Base-by-base conservation (phyloP, 2,888 invertebrate genomes). In the Caenorhabditis sp. region DNA sequence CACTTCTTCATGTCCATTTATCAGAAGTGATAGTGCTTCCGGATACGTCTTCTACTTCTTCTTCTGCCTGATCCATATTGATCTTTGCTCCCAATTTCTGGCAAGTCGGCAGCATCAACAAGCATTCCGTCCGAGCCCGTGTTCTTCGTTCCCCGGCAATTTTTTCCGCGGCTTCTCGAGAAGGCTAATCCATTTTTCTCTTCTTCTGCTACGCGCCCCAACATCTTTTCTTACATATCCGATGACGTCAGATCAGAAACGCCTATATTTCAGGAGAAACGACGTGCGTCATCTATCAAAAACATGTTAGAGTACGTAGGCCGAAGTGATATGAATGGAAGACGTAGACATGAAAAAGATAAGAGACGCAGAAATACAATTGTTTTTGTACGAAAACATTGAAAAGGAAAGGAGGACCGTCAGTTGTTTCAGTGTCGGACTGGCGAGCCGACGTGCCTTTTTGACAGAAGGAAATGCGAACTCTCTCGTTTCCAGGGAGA, bases 211-310 rank as follows among this genome's bases (percentile, higher is more conserved):
- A 46, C n/a, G 45, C 41, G 20, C 20, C 41, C 41, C 17, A 17
- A 30, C n/a, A n/a, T n/a, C n/a, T n/a, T n/a, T n/a, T n/a, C n/a
- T 46, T 24, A 46, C 46, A 26, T 46, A 24, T 1, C n/a, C 26
- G 26, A 24, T 6, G 46, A 46, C 46, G n/a, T 46, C 11, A 24
- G n/a, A 46, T 46, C 46, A 46, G 9, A 26, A 46, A n/a, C 22
- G 26, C 24, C 13, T 9, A 4, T 24, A 35, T 43, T 20, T 26
- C 24, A 37, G 13, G 6, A 37, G 4, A 13, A 41, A 20, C 15
- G 17, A 4, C 46, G 26, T 46, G 46, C 46, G 46, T 46, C 46
- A 46, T 46, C 26, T n/a, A 46, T 46, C 46, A 26, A n/a, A 35
- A 46, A 46, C 43, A 43, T 43, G 22, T 43, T 20, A 26, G 26